A percentile compares a stretch with the other conserved stretches of the same genome.
Evolutionary conservation across 2,113 vertebrate genomes (phyloP).

Genomic region (Proteles cristata): DNA sequence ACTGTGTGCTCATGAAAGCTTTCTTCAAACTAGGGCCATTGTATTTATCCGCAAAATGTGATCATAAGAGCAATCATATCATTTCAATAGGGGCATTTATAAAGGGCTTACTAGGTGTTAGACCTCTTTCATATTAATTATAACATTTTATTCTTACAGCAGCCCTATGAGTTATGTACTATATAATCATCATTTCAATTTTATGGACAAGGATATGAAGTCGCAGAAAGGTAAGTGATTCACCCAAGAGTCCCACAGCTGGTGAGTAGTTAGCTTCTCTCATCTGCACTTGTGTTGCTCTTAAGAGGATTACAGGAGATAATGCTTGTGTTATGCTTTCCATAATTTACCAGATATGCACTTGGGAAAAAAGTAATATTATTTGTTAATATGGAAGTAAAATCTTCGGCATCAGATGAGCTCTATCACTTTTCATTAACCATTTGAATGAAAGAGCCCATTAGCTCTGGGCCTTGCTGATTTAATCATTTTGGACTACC

Average conservation of each 20-base stretch:
- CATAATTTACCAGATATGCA: neutral
- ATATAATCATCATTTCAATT: neutral
- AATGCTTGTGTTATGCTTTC: neutral
- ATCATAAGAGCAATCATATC: neutral
- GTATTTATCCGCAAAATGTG: neutral
- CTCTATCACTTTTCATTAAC: neutral
- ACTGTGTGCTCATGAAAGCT: neutral
- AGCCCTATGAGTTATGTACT: neutral
- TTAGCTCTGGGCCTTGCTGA: neutral
- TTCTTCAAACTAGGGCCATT: neutral
- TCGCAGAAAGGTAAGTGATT: neutral
- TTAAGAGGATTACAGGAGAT: neutral
- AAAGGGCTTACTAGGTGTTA: neutral
- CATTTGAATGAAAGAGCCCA: neutral
- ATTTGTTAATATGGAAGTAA: neutral
- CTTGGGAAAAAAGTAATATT: neutral
- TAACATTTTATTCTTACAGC: neutral
- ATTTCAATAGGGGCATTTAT: neutral
- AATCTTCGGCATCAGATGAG: neutral
- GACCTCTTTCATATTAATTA: neutral
- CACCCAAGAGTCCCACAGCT: neutral
- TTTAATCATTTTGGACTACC: neutral
- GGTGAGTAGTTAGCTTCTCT: neutral
- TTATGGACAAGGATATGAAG: slow-evolving; percentile 11
- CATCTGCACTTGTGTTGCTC: neutral